A percentile compares a stretch with the other conserved stretches of the same genome.
Conservation (phyloP, 2,797 vertebrate genomes). For the Eospalax fontanierii region DNA sequence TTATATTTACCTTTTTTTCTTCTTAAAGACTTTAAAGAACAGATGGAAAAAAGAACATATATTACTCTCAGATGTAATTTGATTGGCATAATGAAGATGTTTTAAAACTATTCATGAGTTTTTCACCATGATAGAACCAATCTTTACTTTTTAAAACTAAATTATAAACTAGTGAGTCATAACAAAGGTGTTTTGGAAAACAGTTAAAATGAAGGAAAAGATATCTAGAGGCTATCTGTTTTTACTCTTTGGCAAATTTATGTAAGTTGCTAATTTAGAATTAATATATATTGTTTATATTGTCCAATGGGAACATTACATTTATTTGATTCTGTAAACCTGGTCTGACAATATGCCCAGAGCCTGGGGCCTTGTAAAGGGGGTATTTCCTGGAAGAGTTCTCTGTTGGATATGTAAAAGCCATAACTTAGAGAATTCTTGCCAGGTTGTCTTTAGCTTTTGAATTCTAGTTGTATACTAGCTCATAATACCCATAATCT, state of each 20-base stretch:
- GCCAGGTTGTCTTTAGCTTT: conserved; percentile 63
- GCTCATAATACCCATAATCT: conserved; percentile 59
- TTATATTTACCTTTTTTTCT: not conserved
- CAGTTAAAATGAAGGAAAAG: conserved; percentile 64
- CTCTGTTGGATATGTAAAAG: conserved; percentile 55
- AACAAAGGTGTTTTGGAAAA: conserved; percentile 70
- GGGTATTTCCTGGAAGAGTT: conserved; percentile 69
- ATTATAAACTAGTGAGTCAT: conserved; percentile 10
- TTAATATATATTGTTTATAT: conserved; percentile 68
- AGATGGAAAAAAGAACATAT: not conserved
- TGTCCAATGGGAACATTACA: conserved; percentile 61
- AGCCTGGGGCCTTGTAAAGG: conserved; percentile 83
- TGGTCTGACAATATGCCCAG: conserved; percentile 67
- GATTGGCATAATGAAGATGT: conserved; percentile 34
- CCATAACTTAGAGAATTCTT: conserved; percentile 56
- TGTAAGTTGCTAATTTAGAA: conserved; percentile 62
- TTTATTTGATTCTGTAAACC: conserved; percentile 74
- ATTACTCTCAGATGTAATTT: conserved; percentile 51
- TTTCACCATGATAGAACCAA: conserved; percentile 19
- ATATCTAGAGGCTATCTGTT: conserved; percentile 5
- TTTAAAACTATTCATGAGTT: conserved; percentile 42
- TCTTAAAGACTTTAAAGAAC: not conserved
- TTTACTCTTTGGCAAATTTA: conserved; percentile 60
- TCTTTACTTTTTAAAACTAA: conserved; percentile 60
- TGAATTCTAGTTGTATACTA: conserved; percentile 44